Base-by-base conservation (phyloP, 2,113 vertebrate genomes). In the Centropristis striata region DNA sequence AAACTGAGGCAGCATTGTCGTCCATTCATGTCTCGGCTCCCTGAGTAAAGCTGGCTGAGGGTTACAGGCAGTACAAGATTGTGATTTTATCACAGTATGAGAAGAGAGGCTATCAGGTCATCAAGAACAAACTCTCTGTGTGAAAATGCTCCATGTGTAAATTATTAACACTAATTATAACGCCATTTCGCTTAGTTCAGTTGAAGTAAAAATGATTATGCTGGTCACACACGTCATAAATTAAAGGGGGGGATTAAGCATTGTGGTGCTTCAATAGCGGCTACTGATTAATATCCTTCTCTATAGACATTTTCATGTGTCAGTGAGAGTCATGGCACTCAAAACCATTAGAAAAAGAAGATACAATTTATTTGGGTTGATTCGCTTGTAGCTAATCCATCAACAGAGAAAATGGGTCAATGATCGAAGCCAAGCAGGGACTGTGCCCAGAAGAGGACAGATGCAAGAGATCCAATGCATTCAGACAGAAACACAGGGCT, bases 341-440 rank as follows among this genome's bases (percentile, higher is more conserved):
- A 53, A 70, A 71, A 77, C 79, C 71, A 88, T 84, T 54, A 86
- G 58, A 37, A 70, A 79, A 60, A 86, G 64, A 61, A 84, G 55
- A 86, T 71, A 63, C 37, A 51, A 53, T 87, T 70, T 81, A 87
- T 85, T 83, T 79, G 55, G 55, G 27, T 44, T 78, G 72, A 79
- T 86, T 87, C 11, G 36, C 74, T 85, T 70, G 68, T 68, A 78
- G 70, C 78, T 80, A 87, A 90, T 90, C 83, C 90, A 83, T 87
- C 83, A 83, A 66, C 84, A 75, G 14, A 49, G 25, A 84, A 92
- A 92, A 86, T 88, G 78, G 90, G 89, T 87, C 86, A 87, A 21
- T 65, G 76, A 82, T 86, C 28, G 36, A 85, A 83, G 78, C 80
- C 75, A 84, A 91, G 68, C 77, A 75, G 73, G 41, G 65, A 73